Conservation (phyloP, 2,888 invertebrate genomes). For the Galeruca laticollis region DNA sequence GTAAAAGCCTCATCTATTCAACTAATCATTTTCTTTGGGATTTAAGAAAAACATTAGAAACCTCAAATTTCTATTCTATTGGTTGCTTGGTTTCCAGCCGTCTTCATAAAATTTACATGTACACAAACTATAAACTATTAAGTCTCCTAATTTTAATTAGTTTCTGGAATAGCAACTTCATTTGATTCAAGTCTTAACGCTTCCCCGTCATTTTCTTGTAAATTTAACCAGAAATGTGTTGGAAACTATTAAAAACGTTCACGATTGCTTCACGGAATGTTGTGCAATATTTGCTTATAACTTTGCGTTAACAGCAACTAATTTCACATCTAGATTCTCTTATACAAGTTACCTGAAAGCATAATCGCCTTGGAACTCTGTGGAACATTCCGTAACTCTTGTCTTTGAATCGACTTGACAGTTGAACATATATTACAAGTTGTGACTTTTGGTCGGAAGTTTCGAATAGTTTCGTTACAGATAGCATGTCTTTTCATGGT, state of each 20-base stretch:
- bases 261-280: neutral
- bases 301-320: neutral
- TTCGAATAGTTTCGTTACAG: constrained; percentile 9
- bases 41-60: no score
- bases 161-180: no score
- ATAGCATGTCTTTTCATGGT: neutral
- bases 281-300: neutral
- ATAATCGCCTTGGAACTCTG: neutral
- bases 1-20: no score
- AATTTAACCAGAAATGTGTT: no score
- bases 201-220: no score
- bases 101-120: no score
- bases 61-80: no score
- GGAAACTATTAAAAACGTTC: neutral
- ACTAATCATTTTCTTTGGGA: no score
- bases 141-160: no score
- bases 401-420: constrained; percentile 3
- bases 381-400: neutral
- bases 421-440: constrained; percentile 12
- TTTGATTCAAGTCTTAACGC: no score
- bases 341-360: neutral
- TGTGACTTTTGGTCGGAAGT: constrained; percentile 6
- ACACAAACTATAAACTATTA: no score
- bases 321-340: neutral
- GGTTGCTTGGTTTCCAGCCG: no score